Evolutionary conservation across 2,113 vertebrate genomes (phyloP), one percentile per base, ranked within the genome.

Genomic region (Lampris megalopsis): DNA sequence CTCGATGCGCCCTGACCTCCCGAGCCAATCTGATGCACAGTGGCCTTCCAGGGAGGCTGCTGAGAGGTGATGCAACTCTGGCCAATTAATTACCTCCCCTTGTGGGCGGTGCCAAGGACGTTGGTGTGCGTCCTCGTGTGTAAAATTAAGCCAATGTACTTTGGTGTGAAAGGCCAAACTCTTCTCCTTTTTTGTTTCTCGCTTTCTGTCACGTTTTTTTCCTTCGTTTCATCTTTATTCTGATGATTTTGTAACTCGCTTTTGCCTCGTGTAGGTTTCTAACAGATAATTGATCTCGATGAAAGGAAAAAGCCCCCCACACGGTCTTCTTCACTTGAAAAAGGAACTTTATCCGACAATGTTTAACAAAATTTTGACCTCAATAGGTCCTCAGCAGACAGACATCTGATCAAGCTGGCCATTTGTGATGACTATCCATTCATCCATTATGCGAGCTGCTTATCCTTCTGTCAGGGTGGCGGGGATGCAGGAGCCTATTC

Each of bases 1-100:
- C 60, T 13, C 9, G 10, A 45, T 40, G 0, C 3, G 36, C 48
- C 42, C 10, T 43, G 49, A 63, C 65, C 47, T 36, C 57, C 52
- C 8, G 1, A 77, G 73, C 73, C 82, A 81, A 86, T 86, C 75
- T 77, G 77, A 64, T 40, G 58, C 80, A 76, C 84, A 52, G 63
- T 73, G 42, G 70, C 75, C 37, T 58, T 73, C 66, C 68, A 72
- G 56, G 84, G 24, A 57, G 74, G 64, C 63, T 45, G 63, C 57
- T 73, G 68, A 61, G 81, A 61, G 59, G 70, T 62, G 61, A 75
- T 50, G 75, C 70, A 59, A 57, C 65, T 68, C 65, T 69, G 59
- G 78, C 77, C 63, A 61, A 72, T 68, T 78, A 69, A 80, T 81
- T 81, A 77, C 56, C 57, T 61, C 50, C 57, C 73, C 61, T 62